These are phyloP conservation scores for Gortyna flavago DNA, from an alignment of 2,888 invertebrate species.

Conservation along the genomic window DNA sequence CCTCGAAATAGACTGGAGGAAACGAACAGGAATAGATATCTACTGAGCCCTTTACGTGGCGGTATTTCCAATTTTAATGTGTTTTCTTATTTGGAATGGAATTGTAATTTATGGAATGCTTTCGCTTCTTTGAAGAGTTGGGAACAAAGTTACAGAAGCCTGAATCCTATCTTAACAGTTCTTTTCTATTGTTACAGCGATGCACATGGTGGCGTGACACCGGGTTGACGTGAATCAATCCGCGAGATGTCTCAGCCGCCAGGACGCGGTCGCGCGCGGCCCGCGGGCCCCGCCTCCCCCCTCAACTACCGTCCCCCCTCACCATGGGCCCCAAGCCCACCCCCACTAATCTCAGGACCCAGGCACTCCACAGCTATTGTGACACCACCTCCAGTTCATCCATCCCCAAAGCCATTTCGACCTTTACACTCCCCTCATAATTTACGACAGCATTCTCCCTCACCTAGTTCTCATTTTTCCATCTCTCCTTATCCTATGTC, in stretches of 20 bases:
- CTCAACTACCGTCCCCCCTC: constrained; percentile 93
- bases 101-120: constrained; percentile 29
- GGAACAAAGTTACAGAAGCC: background rate
- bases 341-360: constrained; percentile 92
- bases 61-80: constrained; percentile 27
- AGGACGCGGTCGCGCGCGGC: constrained; percentile 87
- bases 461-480: constrained; percentile 88
- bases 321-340: constrained; percentile 94
- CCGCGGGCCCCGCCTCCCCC: constrained; percentile 88
- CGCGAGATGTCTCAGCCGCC: constrained; percentile 89
- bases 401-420: constrained; percentile 87
- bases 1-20: constrained; percentile 68
- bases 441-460: constrained; percentile 85
- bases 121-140: constrained; percentile 15
- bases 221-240: constrained; percentile 89
- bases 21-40: constrained; percentile 55
- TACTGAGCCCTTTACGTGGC: constrained; percentile 29
- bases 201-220: constrained; percentile 89
- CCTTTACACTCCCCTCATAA: constrained; percentile 86
- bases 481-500: constrained; percentile 89
- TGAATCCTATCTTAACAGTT: constrained; percentile 1
- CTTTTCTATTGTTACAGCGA: constrained; percentile 84
- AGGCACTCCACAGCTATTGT: constrained; percentile 89
- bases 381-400: constrained; percentile 90
- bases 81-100: constrained; percentile 24